Evolutionary conservation across 2,797 vertebrate genomes (phyloP).

Genomic region (Pampus argenteus): DNA sequence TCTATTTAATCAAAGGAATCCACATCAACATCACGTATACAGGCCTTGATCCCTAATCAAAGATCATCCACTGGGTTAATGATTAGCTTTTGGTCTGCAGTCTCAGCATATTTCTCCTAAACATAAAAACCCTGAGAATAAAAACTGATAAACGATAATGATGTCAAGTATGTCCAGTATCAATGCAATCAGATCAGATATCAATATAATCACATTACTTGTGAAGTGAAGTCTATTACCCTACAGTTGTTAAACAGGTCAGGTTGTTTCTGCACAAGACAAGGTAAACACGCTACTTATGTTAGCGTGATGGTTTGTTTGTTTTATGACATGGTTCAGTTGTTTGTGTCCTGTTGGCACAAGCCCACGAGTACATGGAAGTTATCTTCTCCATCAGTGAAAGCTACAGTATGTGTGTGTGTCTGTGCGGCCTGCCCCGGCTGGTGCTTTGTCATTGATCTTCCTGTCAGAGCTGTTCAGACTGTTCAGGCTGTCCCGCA

Average conservation of each 20-base stretch:
- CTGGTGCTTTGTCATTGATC: slow-evolving; percentile 44
- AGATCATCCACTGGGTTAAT: neutral
- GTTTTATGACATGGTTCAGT: neutral
- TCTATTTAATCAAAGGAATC: neutral
- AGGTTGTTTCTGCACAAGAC: neutral
- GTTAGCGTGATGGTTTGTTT: neutral
- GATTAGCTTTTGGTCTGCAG: neutral
- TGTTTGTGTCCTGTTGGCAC: neutral
- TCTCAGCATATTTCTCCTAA: neutral
- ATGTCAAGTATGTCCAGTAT: neutral
- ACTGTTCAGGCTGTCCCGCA: neutral
- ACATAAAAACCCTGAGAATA: neutral
- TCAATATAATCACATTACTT: neutral
- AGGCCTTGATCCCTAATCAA: neutral
- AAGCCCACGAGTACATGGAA: slow-evolving; percentile 8
- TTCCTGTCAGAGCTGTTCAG: slow-evolving; percentile 10
- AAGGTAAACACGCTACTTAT: neutral
- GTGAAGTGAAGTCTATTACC: neutral
- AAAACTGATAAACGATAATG: neutral
- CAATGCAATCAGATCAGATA: neutral
- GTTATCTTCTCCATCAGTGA: neutral
- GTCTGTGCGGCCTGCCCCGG: slow-evolving; percentile 2
- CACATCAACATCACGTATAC: neutral
- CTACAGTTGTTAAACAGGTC: neutral
- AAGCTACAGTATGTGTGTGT: neutral